Percentiles rank a stretch among this genome's conserved stretches.
Conservation (phyloP, 2,797 vertebrate genomes). For the Lepilemur ruficaudatus region DNA sequence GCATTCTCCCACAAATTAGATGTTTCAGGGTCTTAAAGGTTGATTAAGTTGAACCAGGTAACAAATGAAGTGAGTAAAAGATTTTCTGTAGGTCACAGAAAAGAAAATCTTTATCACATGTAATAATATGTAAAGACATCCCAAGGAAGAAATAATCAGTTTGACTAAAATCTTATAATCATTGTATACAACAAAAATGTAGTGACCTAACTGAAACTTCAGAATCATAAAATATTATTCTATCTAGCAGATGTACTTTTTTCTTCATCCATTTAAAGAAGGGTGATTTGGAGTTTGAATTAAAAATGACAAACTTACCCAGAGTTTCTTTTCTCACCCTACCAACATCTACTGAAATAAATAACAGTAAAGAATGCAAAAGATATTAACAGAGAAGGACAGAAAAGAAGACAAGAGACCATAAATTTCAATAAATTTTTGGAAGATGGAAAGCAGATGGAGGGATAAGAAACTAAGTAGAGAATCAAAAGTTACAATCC, state of each 20-base stretch:
- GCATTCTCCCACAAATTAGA: slow-evolving; percentile 59
- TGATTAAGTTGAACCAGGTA: slow-evolving; percentile 68
- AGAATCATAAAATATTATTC: slow-evolving; percentile 17
- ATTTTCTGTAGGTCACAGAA: slow-evolving; percentile 42
- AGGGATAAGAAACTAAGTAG: not conserved
- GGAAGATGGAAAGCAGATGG: not conserved
- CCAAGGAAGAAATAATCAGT: slow-evolving; percentile 52
- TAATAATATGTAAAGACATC: slow-evolving; percentile 50
- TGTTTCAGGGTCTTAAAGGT: slow-evolving; percentile 54
- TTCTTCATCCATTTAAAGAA: not conserved
- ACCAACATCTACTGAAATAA: not conserved
- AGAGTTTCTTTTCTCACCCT: not conserved
- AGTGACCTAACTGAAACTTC: not conserved
- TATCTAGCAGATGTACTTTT: not conserved
- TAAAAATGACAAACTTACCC: slow-evolving; percentile 9
- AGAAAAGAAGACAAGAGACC: not conserved
- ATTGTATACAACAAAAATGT: not conserved
- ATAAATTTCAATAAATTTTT: not conserved
- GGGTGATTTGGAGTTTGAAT: not conserved
- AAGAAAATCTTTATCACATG: slow-evolving; percentile 53
- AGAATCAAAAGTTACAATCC: not conserved
- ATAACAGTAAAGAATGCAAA: not conserved
- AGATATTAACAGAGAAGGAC: not conserved
- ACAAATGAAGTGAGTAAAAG: slow-evolving; percentile 48
- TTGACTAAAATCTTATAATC: slow-evolving; percentile 41